These are phyloP conservation scores for Propithecus coquereli DNA, from an alignment of 2,113 vertebrate genomes.

Conservation along the genomic window DNA sequence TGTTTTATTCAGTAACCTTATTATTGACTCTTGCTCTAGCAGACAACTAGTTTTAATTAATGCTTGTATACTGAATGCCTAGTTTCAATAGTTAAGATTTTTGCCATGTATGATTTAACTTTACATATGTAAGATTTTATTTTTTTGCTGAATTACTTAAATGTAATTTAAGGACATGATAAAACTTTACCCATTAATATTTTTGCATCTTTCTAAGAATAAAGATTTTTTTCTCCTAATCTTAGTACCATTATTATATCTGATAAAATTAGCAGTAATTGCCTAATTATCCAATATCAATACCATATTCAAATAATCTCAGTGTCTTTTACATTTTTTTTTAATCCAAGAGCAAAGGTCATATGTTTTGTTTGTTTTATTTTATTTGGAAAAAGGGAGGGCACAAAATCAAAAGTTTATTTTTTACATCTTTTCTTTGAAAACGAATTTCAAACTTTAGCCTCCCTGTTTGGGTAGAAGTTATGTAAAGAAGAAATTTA, in stretches of 20 bases:
- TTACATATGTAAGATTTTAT: not conserved
- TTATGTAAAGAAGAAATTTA: conserved; percentile 18
- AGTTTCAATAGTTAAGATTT: not conserved
- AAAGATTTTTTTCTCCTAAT: not conserved
- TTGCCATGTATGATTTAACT: not conserved
- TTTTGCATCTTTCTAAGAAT: not conserved
- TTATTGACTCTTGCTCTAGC: not conserved
- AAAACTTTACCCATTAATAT: not conserved
- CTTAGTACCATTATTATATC: not conserved
- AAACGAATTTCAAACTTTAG: not conserved
- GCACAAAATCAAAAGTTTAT: not conserved
- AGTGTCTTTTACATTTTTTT: not conserved
- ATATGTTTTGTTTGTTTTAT: not conserved
- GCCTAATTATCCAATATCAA: not conserved
- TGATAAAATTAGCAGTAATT: not conserved
- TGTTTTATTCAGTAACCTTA: not conserved
- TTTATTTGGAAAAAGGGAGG: not conserved
- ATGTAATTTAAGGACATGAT: not conserved
- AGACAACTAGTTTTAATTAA: not conserved
- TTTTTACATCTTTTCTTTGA: not conserved
- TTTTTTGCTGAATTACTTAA: not conserved
- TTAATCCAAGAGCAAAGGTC: not conserved
- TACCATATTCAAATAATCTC: not conserved
- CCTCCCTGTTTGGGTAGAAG: not conserved
- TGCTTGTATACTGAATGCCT: not conserved